These are phyloP conservation scores for Propithecus perrieri DNA, from an alignment of 2,797 vertebrate genomes.

Conservation along the genomic window DNA sequence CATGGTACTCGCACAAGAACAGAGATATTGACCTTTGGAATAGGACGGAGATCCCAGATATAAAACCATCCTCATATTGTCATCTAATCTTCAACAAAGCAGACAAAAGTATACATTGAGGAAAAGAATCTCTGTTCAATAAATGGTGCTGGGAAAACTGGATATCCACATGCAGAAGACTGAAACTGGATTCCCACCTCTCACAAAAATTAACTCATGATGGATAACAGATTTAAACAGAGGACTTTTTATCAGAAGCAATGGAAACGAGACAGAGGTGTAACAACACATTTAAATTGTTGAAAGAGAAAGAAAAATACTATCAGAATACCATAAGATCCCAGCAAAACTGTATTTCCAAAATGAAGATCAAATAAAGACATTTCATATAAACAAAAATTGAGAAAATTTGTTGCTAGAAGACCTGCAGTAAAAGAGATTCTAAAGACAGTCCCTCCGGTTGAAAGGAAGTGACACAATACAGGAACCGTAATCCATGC, in stretches of 20 bases:
- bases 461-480: neutral
- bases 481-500: neutral
- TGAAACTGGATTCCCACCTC: too few species aligned
- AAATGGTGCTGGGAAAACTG: too few species aligned
- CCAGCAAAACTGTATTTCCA: neutral
- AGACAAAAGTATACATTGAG: too few species aligned
- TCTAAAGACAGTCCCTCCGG: neutral
- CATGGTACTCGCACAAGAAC: too few species aligned
- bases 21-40: too few species aligned
- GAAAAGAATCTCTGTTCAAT: too few species aligned
- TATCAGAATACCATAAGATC: neutral
- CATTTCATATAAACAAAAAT: neutral
- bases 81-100: too few species aligned
- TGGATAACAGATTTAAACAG: too few species aligned
- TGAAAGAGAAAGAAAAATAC: neutral
- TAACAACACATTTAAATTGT: neutral
- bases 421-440: neutral
- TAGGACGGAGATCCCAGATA: too few species aligned
- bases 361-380: neutral
- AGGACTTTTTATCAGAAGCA: neutral
- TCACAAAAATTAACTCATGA: too few species aligned
- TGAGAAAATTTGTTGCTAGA: neutral
- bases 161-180: too few species aligned
- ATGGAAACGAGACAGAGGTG: neutral
- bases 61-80: too few species aligned